Evolutionary conservation across 2,888 invertebrate genomes (phyloP).

Genomic region (Acleris emargana): DNA sequence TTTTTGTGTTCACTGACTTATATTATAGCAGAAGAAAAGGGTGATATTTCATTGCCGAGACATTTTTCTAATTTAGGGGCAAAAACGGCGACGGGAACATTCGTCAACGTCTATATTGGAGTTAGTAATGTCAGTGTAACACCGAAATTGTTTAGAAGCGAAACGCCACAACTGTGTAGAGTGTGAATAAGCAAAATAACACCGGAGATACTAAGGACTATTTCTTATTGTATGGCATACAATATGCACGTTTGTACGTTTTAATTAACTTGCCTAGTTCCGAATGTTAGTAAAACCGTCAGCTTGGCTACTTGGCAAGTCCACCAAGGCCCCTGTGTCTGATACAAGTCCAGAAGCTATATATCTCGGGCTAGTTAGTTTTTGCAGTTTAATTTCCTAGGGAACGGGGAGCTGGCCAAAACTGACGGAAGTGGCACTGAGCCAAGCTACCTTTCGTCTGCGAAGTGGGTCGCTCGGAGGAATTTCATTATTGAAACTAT

Average conservation of each 20-base stretch:
- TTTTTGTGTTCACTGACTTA: constrained; percentile 9
- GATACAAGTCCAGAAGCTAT: constrained; percentile 44
- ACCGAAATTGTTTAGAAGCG: constrained; percentile 36
- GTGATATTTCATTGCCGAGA: constrained; percentile 44
- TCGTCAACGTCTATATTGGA: constrained; percentile 48
- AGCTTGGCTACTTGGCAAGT: constrained; percentile 40
- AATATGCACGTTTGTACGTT: too few relatives aligned
- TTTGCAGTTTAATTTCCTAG: constrained; percentile 49
- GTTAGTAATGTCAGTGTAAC: constrained; percentile 39
- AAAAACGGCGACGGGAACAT: constrained; percentile 42
- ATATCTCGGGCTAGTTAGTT: constrained; percentile 48
- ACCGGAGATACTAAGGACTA: too few relatives aligned
- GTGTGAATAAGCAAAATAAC: constrained; percentile 7
- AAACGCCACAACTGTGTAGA: constrained; percentile 43
- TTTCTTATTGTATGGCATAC: too few relatives aligned
- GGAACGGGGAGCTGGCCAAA: constrained; percentile 51
- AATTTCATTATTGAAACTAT: constrained; percentile 77
- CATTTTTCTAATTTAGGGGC: constrained; percentile 44
- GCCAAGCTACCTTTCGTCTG: constrained; percentile 62
- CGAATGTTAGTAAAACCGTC: constrained; percentile 39
- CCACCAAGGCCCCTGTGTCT: constrained; percentile 39
- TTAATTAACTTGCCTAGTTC: neutral
- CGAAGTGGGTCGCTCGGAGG: constrained; percentile 57
- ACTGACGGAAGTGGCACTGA: constrained; percentile 62
- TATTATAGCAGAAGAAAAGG: constrained; percentile 42